Evolutionary conservation across 2,113 vertebrate species (phyloP).

Genomic region (Himantopus leucocephalus): DNA sequence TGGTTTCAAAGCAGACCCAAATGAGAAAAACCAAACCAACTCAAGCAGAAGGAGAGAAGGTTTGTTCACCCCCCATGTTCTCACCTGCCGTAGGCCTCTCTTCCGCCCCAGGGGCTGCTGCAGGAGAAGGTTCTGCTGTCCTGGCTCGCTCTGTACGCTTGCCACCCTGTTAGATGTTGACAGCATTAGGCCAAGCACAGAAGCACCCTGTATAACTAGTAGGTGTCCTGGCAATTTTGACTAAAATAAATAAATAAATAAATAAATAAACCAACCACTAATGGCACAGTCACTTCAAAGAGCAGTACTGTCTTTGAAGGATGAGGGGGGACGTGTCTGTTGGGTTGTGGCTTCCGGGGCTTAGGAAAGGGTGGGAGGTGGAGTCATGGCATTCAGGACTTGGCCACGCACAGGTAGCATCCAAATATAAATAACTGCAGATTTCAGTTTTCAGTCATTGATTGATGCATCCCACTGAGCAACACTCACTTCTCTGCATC

Average conservation of each 20-base stretch:
- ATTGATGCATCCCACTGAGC: constrained; percentile 57
- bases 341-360: constrained; percentile 52
- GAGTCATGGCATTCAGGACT: constrained; percentile 64
- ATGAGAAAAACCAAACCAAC: background rate
- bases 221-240: constrained; percentile 29
- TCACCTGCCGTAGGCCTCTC: constrained; percentile 92
- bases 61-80: background rate
- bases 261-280: constrained; percentile 42
- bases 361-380: constrained; percentile 56
- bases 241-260: constrained; percentile 16
- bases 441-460: constrained; percentile 72
- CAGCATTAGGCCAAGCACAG: constrained; percentile 44
- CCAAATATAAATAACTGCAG: constrained; percentile 68
- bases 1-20: background rate
- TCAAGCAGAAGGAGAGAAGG: background rate
- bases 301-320: constrained; percentile 77
- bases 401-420: constrained; percentile 57
- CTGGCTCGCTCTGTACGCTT: constrained; percentile 96
- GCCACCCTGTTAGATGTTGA: constrained; percentile 87
- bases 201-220: background rate
- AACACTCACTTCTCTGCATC: constrained; percentile 40
- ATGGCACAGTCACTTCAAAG: constrained; percentile 77
- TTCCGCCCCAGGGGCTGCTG: constrained; percentile 94
- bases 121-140: constrained; percentile 92
- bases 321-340: constrained; percentile 41